Evolutionary conservation across 2,888 invertebrate species (phyloP).

Genomic region (Stictocephala bisonia): DNA sequence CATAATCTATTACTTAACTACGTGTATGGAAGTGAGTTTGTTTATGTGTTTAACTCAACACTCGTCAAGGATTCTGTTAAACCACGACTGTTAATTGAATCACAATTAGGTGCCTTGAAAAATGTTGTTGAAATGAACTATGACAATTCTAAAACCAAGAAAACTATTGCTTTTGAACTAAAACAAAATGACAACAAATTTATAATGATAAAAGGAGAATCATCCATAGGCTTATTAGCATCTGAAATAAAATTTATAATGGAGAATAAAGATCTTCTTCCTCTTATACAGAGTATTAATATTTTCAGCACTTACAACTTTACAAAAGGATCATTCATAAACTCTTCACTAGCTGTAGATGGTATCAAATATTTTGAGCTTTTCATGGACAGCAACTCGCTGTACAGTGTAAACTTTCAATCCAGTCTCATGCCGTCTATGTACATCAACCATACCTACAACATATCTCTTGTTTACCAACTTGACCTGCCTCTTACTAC

Average conservation of each 20-base stretch:
- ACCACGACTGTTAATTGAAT: background rate
- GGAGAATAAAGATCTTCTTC: background rate
- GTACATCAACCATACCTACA: background rate
- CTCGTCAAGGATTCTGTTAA: background rate
- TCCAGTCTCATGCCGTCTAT: background rate
- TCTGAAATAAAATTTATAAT: background rate
- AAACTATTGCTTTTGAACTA: background rate
- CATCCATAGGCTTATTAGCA: too few species aligned
- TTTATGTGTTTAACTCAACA: background rate
- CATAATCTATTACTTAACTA: slow-evolving; percentile 7
- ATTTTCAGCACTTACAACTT: background rate
- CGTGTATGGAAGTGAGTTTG: slow-evolving; percentile 1
- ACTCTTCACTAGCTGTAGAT: background rate
- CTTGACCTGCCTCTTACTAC: background rate
- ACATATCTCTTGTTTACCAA: background rate
- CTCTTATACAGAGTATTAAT: background rate
- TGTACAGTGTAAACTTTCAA: background rate
- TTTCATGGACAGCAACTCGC: background rate
- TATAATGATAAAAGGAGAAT: background rate
- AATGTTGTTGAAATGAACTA: background rate
- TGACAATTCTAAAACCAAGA: background rate
- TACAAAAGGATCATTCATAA: background rate
- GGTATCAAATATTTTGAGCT: slow-evolving; percentile 27
- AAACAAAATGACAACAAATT: background rate
- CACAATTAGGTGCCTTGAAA: background rate